Conservation (phyloP, 1,140 invertebrate genomes). For the Pachypeltis micranthus region DNA sequence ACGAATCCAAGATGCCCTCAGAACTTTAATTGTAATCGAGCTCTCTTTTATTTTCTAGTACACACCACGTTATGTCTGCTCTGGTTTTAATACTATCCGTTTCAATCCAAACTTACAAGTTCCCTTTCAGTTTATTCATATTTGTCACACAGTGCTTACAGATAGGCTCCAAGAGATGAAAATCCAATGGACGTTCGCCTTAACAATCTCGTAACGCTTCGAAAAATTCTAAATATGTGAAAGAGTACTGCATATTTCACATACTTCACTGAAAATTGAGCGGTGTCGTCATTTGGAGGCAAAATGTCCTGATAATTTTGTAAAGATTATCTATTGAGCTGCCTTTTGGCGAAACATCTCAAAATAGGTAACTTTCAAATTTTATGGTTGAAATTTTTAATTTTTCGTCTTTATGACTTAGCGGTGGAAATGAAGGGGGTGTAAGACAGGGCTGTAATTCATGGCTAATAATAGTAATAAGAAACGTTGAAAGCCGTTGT, state of each 20-base stretch:
- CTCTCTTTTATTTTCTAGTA: no score
- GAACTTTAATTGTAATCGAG: no score
- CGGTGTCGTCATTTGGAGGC: not conserved
- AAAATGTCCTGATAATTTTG: not conserved
- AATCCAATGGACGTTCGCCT: not conserved
- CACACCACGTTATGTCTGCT: no score
- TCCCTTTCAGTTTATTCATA: no score
- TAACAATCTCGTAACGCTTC: not conserved
- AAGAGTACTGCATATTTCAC: not conserved
- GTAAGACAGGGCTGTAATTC: not conserved
- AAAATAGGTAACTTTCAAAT: not conserved
- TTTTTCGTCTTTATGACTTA: not conserved
- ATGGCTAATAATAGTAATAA: no score
- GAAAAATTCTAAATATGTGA: not conserved
- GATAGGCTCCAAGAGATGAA: not conserved
- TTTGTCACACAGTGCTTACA: no score
- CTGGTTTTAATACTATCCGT: no score
- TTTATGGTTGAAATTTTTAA: not conserved
- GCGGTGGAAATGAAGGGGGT: not conserved
- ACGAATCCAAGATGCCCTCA: no score
- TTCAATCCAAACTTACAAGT: no score
- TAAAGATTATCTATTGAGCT: not conserved
- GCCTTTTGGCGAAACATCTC: not conserved
- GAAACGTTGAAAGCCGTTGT: no score
- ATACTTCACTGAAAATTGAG: not conserved